phyloP scores from a whole-genome alignment of 1,140 invertebrate species.

The Teleogryllus occipitalis region DNA sequence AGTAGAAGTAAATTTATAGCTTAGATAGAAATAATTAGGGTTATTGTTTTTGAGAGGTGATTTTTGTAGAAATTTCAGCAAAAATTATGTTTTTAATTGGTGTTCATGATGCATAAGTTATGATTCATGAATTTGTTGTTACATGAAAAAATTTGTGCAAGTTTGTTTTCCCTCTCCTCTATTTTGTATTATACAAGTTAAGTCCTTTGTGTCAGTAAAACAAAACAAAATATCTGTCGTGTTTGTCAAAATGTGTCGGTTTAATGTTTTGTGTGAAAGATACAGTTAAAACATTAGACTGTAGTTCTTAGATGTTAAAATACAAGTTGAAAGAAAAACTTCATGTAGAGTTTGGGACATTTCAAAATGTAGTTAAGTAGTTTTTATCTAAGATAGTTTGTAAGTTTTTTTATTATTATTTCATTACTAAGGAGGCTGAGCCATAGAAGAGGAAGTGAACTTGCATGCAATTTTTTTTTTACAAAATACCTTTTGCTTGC shows the following conservation, averaged over 20 bases:
- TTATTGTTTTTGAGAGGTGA: neutral
- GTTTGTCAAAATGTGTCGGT: constrained; percentile 20
- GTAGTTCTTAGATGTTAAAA: constrained; percentile 18
- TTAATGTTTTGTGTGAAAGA: constrained; percentile 22
- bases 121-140: constrained; percentile 1
- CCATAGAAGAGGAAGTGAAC: constrained; percentile 14
- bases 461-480: neutral
- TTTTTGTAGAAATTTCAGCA: neutral
- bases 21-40: neutral
- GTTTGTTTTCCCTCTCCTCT: constrained; percentile 4
- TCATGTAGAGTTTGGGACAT: constrained; percentile 4
- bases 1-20: neutral
- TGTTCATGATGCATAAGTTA: constrained; percentile 1
- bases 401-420: constrained; percentile 6
- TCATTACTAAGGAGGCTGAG: constrained; percentile 16
- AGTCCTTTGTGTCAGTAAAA: constrained; percentile 9
- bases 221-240: constrained; percentile 17
- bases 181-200: constrained; percentile 17
- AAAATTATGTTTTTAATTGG: neutral
- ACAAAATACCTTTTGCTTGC: neutral
- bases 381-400: constrained; percentile 2
- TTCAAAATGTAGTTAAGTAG: constrained; percentile 1
- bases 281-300: constrained; percentile 13
- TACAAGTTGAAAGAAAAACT: constrained; percentile 9
- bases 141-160: neutral